Percentiles rank a stretch among this genome's conserved stretches.
phyloP scores from a whole-genome alignment of 2,797 vertebrate species.

The Microctenopoma steveboyesi region DNA sequence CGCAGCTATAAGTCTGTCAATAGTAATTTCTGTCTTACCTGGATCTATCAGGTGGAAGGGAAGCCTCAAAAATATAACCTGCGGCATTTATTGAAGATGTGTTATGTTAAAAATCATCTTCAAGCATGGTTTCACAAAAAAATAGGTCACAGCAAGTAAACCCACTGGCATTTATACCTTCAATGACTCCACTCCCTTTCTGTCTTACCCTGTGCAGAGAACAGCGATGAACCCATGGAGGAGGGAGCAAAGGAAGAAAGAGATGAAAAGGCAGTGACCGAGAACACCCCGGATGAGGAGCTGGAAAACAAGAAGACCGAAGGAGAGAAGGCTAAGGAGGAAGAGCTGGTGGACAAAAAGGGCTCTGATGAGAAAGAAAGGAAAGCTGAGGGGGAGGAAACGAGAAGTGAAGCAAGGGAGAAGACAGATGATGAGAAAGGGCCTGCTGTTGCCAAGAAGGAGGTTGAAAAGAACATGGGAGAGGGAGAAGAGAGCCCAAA shows the following conservation, averaged over 20 bases:
- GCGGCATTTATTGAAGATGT: conserved; percentile 47
- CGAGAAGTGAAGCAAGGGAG: conserved; percentile 54
- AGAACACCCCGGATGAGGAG: conserved; percentile 50
- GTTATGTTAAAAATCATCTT: conserved; percentile 48
- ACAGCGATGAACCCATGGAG: conserved; percentile 72
- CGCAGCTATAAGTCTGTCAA: conserved; percentile 42
- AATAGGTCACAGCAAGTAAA: conserved; percentile 47
- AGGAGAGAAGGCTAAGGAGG: conserved; percentile 30
- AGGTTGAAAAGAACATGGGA: conserved; percentile 52
- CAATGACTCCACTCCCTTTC: conserved; percentile 51
- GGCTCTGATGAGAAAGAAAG: conserved; percentile 49
- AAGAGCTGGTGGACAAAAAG: conserved; percentile 36
- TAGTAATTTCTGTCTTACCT: conserved; percentile 41
- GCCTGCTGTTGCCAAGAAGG: conserved; percentile 31
- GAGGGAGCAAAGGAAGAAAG: conserved; percentile 59
- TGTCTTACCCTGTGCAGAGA: conserved; percentile 54
- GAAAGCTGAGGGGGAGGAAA: conserved; percentile 53
- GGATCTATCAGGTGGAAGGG: conserved; percentile 33
- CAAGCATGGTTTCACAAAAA: conserved; percentile 42
- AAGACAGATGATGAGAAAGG: conserved; percentile 59
- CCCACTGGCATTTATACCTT: conserved; percentile 65
- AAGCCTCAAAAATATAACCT: conserved; percentile 60
- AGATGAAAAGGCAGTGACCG: conserved; percentile 47
- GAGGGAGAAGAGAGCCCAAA: conserved; percentile 59
- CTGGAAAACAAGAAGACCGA: conserved; percentile 42